phyloP scores from a whole-genome alignment of 1,140 invertebrate genomes.

The Musca domestica region DNA sequence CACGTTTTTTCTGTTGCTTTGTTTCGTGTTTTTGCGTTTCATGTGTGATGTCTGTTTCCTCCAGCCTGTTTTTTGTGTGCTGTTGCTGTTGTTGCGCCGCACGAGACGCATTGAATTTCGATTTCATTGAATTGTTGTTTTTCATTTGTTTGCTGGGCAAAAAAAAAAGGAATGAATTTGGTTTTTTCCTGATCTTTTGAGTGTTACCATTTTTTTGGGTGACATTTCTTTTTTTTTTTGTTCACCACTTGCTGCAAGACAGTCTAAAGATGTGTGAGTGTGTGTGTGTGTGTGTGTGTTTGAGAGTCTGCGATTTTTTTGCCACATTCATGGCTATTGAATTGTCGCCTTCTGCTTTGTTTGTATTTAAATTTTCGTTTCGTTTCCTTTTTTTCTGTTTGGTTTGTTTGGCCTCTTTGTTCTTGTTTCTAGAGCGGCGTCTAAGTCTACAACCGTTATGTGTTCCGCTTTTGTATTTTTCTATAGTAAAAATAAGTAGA shows the following conservation, averaged over 20 bases:
- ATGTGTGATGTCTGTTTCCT: constrained; percentile 13
- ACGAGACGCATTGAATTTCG: constrained; percentile 15
- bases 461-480: neutral
- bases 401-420: constrained; percentile 3
- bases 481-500: neutral
- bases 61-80: neutral
- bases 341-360: neutral
- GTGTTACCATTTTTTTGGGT: neutral
- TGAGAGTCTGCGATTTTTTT: neutral
- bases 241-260: too few species aligned
- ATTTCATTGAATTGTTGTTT: constrained; percentile 10
- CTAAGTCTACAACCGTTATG: constrained; percentile 15
- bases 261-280: neutral
- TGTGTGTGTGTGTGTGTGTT: too few species aligned
- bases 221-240: too few species aligned
- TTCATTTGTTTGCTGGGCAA: too few species aligned
- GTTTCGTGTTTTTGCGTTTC: constrained; percentile 5
- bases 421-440: constrained; percentile 16
- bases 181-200: neutral
- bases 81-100: neutral
- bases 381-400: too few species aligned
- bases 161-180: neutral
- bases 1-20: constrained; percentile 12
- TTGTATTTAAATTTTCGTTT: constrained; percentile 8
- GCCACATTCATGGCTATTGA: too few species aligned